Conservation (phyloP, 2,888 invertebrate species). For the Amphipyra berbera region DNA sequence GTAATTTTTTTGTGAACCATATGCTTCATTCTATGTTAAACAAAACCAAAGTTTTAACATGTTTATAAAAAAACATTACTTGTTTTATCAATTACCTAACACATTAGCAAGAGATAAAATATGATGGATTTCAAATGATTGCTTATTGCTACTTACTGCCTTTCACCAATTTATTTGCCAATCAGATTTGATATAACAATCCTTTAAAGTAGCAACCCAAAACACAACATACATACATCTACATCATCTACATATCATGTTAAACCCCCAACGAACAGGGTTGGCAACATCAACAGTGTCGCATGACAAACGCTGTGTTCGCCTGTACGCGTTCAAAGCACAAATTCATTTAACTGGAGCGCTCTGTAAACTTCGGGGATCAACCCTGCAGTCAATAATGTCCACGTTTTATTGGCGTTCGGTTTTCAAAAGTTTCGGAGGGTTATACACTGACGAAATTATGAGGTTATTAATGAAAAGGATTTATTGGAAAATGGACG, state of each 20-base stretch:
- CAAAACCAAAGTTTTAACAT: too few species aligned
- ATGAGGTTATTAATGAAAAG: slow-evolving; percentile 38
- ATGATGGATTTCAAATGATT: too few species aligned
- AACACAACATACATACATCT: too few species aligned
- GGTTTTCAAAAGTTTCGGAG: slow-evolving; percentile 44
- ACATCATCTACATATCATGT: neutral
- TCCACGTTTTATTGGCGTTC: slow-evolving; percentile 48
- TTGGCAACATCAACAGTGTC: slow-evolving; percentile 41
- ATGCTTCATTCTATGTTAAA: too few species aligned
- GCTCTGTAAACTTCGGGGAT: slow-evolving; percentile 44
- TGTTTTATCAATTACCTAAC: too few species aligned
- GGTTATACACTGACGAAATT: slow-evolving; percentile 49
- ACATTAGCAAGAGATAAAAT: too few species aligned
- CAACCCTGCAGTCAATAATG: slow-evolving; percentile 50
- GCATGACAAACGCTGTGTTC: slow-evolving; percentile 26
- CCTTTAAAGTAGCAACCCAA: too few species aligned
- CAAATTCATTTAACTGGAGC: slow-evolving; percentile 57
- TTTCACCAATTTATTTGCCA: too few species aligned
- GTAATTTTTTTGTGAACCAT: too few species aligned
- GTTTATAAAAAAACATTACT: too few species aligned
- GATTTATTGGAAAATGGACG: slow-evolving; percentile 42
- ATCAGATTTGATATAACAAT: too few species aligned
- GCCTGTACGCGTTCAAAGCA: slow-evolving; percentile 43
- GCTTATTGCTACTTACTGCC: too few species aligned
- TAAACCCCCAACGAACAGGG: slow-evolving; percentile 14